Conservation (phyloP, 2,888 invertebrate species). For the Stenodera caucasica region DNA sequence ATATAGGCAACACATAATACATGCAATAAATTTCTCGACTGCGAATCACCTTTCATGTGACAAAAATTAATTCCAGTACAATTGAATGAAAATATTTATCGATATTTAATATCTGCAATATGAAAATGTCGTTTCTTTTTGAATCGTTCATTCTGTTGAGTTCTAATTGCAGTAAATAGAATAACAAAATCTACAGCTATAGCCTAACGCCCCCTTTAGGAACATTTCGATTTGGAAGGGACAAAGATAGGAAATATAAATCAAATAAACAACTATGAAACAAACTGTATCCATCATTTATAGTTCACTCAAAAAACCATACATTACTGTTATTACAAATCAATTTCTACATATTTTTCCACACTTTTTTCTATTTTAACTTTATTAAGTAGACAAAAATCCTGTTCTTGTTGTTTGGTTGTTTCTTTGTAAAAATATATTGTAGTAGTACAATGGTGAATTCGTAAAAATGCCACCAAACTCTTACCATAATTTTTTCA, state of each 20-base stretch:
- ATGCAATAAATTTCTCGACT: too few relatives aligned
- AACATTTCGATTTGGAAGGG: too few relatives aligned
- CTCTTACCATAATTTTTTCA: conserved; percentile 20
- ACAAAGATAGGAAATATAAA: too few relatives aligned
- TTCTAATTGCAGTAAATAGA: too few relatives aligned
- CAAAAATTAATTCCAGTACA: too few relatives aligned
- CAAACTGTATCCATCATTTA: conserved; percentile 56
- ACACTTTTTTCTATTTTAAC: conserved; percentile 6
- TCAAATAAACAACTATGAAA: conserved; percentile 52
- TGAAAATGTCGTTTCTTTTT: too few relatives aligned
- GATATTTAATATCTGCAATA: too few relatives aligned
- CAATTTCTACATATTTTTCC: conserved; percentile 47
- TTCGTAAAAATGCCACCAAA: conserved; percentile 27
- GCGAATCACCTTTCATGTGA: too few relatives aligned
- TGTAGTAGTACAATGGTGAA: conserved; percentile 29
- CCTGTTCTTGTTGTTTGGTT: conserved; percentile 29
- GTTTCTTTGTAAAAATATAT: conserved; percentile 51
- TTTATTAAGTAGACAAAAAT: conserved; percentile 47
- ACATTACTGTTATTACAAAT: conserved; percentile 55
- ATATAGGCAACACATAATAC: conserved; percentile 1
- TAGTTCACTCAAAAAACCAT: conserved; percentile 54
- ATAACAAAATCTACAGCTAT: too few relatives aligned
- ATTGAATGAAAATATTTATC: too few relatives aligned
- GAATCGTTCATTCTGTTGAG: too few relatives aligned
- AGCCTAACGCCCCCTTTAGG: too few relatives aligned